Evolutionary conservation across 1,140 invertebrate species (phyloP).

Genomic region (Rhynchophorus ferrugineus): DNA sequence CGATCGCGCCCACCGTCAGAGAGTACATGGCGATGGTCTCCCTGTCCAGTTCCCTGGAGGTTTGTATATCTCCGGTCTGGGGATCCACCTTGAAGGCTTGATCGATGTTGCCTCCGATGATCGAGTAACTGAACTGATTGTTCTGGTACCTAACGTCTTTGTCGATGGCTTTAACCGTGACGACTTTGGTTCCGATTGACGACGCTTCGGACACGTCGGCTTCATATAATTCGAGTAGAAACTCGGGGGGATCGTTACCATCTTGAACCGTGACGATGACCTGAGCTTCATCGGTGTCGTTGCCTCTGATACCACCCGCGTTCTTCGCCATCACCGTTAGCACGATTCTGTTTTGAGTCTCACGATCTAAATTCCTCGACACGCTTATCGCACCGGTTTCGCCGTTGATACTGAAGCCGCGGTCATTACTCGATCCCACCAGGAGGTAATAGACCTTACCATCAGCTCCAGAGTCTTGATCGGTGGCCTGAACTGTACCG

Average conservation of each 20-base stretch:
- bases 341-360: slow-evolving; percentile 83
- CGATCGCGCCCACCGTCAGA: slow-evolving; percentile 82
- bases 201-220: slow-evolving; percentile 72
- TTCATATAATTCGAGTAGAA: slow-evolving; percentile 67
- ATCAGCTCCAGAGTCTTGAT: slow-evolving; percentile 86
- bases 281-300: slow-evolving; percentile 92
- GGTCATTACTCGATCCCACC: slow-evolving; percentile 86
- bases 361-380: slow-evolving; percentile 74
- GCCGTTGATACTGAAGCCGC: slow-evolving; percentile 81
- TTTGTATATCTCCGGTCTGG: slow-evolving; percentile 73
- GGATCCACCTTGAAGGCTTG: slow-evolving; percentile 86
- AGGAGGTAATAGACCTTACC: slow-evolving; percentile 87
- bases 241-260: slow-evolving; percentile 92
- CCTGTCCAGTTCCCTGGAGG: slow-evolving; percentile 67
- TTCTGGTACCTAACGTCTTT: slow-evolving; percentile 87
- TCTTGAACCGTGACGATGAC: slow-evolving; percentile 90
- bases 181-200: slow-evolving; percentile 60
- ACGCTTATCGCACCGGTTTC: slow-evolving; percentile 79
- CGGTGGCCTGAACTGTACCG: slow-evolving; percentile 80
- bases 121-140: slow-evolving; percentile 87
- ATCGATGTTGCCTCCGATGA: slow-evolving; percentile 74
- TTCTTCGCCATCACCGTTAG: slow-evolving; percentile 93
- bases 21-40: slow-evolving; percentile 71
- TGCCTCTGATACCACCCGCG: slow-evolving; percentile 81
- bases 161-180: slow-evolving; percentile 78